Conservation (phyloP, 2,113 vertebrate species). For the Campylomormyrus tamandua region DNA sequence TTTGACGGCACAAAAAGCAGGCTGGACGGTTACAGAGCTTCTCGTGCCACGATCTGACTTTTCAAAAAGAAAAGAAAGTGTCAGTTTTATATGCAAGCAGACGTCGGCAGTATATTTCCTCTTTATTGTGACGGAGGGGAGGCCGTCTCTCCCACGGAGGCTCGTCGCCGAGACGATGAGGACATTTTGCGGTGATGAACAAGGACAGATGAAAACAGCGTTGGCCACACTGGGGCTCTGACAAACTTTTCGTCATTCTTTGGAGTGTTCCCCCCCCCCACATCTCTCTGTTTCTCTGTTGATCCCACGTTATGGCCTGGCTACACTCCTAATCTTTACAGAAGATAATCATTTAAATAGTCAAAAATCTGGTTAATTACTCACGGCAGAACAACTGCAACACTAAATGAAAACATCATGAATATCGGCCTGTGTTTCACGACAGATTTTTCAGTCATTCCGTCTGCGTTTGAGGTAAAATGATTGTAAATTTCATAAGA, state of each 20-base stretch:
- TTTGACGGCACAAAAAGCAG: neutral
- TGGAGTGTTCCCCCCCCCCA: neutral
- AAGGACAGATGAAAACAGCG: neutral
- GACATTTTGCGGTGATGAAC: conserved; percentile 6
- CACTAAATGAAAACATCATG: neutral
- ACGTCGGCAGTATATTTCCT: neutral
- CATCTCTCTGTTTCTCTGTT: neutral
- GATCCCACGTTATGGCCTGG: neutral
- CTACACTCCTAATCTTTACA: conserved; percentile 1
- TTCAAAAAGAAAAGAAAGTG: neutral
- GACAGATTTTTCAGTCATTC: neutral
- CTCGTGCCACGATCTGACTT: neutral
- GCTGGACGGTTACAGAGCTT: neutral
- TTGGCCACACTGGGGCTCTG: neutral
- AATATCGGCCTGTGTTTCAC: neutral
- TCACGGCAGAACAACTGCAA: neutral
- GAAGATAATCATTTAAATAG: neutral
- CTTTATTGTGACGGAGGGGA: neutral
- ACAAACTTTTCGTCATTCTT: conserved; percentile 11
- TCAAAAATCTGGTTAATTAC: neutral
- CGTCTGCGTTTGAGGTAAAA: neutral
- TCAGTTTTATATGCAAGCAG: neutral
- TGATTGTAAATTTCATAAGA: neutral
- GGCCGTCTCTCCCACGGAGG: neutral
- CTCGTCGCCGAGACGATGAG: neutral